Percentiles rank a stretch among this genome's conserved stretches.
Conservation (phyloP, 2,888 invertebrate genomes). For the Microctonus brassicae region DNA sequence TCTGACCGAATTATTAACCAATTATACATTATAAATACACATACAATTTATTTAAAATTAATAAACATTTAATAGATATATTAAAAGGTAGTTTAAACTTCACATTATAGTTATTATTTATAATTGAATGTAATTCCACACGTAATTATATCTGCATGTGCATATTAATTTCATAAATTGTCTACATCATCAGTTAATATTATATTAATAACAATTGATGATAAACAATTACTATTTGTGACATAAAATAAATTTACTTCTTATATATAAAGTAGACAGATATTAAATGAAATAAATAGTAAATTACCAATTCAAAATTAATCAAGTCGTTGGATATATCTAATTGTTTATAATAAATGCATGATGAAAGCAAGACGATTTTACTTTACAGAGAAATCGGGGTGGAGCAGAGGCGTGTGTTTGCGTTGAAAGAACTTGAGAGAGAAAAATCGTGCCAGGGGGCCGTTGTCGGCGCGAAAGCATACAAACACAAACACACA, state of each 20-base stretch:
- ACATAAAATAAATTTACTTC: not conserved
- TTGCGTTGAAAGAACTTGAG: not conserved
- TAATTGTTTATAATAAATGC: not conserved
- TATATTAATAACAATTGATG: not conserved
- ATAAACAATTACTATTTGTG: not conserved
- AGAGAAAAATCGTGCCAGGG: conserved; percentile 2
- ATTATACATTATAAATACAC: not conserved
- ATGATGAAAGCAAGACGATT: conserved; percentile 13
- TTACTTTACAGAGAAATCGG: conserved; percentile 16
- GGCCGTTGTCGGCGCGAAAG: not conserved
- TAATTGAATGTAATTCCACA: not conserved
- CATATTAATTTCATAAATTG: not conserved
- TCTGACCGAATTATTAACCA: not conserved
- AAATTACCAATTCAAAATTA: not conserved
- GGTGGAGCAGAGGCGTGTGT: conserved; percentile 10
- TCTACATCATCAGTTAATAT: not conserved
- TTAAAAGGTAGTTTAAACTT: not conserved
- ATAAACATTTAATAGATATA: not conserved
- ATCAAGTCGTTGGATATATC: not conserved
- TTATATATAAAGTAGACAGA: not conserved
- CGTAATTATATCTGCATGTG: not conserved
- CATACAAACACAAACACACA: conserved; percentile 4
- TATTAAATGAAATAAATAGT: not conserved
- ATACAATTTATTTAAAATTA: not conserved
- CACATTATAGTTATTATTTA: not conserved